Evolutionary conservation across 2,113 vertebrate species (phyloP).

Genomic region (Hydrochoerus hydrochaeris): DNA sequence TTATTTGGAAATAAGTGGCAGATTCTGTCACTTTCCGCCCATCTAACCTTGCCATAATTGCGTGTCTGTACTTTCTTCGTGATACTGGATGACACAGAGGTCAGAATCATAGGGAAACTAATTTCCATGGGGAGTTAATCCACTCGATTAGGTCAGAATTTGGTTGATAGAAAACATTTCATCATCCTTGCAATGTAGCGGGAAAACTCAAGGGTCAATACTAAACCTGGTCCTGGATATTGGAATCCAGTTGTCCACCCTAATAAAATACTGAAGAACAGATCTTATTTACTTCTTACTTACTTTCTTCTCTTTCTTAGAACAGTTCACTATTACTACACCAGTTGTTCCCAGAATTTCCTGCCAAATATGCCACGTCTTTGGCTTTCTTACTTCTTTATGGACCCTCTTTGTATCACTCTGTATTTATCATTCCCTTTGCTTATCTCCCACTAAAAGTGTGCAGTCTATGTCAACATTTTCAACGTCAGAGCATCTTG

Average conservation of each 20-base stretch:
- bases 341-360: not conserved
- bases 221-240: not conserved
- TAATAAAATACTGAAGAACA: not conserved
- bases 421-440: not conserved
- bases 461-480: not conserved
- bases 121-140: not conserved
- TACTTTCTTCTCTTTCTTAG: not conserved
- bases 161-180: not conserved
- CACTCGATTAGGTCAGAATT: not conserved
- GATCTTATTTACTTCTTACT: too few relatives aligned
- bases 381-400: not conserved
- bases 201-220: not conserved
- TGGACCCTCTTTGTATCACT: not conserved
- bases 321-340: not conserved
- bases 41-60: not conserved
- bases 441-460: not conserved
- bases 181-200: fast-evolving
- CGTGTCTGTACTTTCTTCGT: not conserved
- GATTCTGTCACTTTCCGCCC: not conserved
- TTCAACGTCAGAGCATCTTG: not conserved
- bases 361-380: not conserved
- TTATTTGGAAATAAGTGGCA: not conserved
- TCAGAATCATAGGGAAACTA: not conserved
- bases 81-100: too few relatives aligned
- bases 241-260: not conserved